Percentiles rank a stretch among this genome's conserved stretches.
Evolutionary conservation across 2,113 vertebrate genomes (phyloP).

Genomic region (Redunca redunca): DNA sequence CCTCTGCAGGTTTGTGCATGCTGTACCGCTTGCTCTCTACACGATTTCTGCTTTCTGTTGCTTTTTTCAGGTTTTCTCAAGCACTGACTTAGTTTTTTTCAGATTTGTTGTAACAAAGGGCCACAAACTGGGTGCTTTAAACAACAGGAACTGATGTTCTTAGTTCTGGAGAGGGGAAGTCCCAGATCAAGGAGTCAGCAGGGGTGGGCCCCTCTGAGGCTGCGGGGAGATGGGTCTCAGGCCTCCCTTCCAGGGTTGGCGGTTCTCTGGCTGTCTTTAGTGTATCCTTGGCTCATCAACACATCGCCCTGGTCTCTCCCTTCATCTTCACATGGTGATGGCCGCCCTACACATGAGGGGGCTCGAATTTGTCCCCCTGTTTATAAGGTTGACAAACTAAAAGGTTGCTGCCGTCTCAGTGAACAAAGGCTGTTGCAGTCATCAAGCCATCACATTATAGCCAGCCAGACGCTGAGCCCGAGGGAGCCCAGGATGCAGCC

Average conservation of each 20-base stretch:
- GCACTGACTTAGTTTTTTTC: not conserved
- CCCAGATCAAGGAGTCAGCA: not conserved
- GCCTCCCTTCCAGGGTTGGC: not conserved
- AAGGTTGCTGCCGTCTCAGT: not conserved
- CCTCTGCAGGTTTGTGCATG: rapidly evolving
- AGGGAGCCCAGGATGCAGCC: not conserved
- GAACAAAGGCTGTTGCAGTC: not conserved
- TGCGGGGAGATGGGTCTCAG: not conserved
- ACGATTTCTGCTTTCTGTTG: rapidly evolving
- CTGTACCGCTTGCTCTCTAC: rapidly evolving
- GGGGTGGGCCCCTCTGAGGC: not conserved
- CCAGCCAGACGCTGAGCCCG: not conserved
- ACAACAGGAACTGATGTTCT: not conserved
- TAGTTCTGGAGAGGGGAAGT: not conserved
- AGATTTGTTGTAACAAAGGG: too few species aligned
- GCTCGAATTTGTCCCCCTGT: too few species aligned
- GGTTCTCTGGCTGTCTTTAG: not conserved
- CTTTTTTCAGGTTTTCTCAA: not conserved
- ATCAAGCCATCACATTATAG: not conserved
- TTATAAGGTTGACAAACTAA: not conserved
- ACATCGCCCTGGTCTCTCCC: too few species aligned
- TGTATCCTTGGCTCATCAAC: rapidly evolving
- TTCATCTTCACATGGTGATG: not conserved
- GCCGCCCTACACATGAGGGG: rapidly evolving
- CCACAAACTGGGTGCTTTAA: not conserved